Evolutionary conservation across 2,113 vertebrate species (phyloP).

Genomic region (Chaetura pelagica): DNA sequence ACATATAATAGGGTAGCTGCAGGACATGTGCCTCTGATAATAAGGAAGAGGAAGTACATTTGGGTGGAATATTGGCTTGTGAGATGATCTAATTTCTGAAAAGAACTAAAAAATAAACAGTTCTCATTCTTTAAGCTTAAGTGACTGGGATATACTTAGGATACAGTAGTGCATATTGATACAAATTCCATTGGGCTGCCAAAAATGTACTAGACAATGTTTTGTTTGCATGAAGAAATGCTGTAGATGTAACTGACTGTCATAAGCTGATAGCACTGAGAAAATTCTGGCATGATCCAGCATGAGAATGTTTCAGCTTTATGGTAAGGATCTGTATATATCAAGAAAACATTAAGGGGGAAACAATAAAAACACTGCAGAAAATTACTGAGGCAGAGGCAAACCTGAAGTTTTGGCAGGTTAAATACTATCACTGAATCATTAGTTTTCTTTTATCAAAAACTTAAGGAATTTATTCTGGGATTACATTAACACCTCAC

Average conservation of each 20-base stretch:
- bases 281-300: not conserved
- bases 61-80: not conserved
- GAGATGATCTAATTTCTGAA: not conserved
- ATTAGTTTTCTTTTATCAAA: not conserved
- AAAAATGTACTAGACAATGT: not conserved
- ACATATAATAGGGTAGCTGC: not conserved
- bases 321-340: not conserved
- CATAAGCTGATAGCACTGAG: not conserved
- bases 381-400: not conserved
- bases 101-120: not conserved
- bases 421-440: not conserved
- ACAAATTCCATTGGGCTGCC: not conserved
- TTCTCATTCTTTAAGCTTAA: conserved; percentile 4
- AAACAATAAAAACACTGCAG: not conserved
- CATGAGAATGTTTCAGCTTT: not conserved
- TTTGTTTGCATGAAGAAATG: not conserved
- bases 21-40: not conserved
- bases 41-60: not conserved
- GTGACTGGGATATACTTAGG: not conserved
- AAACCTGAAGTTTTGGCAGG: not conserved
- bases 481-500: not conserved
- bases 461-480: not conserved
- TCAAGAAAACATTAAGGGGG: not conserved
- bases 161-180: not conserved
- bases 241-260: not conserved